Conservation (phyloP, 2,113 vertebrate species). For the Urocynchramus pylzowi region DNA sequence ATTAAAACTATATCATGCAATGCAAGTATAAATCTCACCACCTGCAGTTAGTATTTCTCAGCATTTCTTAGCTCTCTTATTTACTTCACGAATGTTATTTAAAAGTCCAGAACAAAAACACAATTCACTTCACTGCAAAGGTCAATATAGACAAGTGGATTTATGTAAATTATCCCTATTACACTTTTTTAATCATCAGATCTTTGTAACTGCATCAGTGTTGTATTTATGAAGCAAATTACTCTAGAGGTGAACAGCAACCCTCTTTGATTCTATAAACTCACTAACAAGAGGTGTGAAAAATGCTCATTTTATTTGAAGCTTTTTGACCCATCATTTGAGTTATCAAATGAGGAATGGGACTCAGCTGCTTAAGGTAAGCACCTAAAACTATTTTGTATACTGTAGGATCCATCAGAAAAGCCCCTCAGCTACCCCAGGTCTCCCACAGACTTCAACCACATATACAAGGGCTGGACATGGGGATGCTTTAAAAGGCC, state of each 20-base stretch:
- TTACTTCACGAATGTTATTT: neutral
- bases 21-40: neutral
- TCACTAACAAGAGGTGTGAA: neutral
- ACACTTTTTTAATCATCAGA: neutral
- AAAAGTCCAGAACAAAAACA: neutral
- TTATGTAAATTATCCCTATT: neutral
- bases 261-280: neutral
- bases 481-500: neutral
- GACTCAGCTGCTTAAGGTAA: neutral
- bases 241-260: neutral
- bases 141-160: neutral
- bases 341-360: neutral
- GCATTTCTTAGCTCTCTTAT: neutral
- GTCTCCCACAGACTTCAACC: neutral
- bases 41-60: neutral
- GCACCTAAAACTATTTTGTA: neutral
- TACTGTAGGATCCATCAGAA: neutral
- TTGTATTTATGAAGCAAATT: neutral
- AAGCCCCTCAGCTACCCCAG: fast-evolving
- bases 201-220: neutral
- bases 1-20: neutral
- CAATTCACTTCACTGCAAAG: neutral
- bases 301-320: neutral
- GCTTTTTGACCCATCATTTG: neutral
- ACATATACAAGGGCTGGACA: neutral